Conservation (phyloP, 2,888 invertebrate genomes). For the Tachina fera region DNA sequence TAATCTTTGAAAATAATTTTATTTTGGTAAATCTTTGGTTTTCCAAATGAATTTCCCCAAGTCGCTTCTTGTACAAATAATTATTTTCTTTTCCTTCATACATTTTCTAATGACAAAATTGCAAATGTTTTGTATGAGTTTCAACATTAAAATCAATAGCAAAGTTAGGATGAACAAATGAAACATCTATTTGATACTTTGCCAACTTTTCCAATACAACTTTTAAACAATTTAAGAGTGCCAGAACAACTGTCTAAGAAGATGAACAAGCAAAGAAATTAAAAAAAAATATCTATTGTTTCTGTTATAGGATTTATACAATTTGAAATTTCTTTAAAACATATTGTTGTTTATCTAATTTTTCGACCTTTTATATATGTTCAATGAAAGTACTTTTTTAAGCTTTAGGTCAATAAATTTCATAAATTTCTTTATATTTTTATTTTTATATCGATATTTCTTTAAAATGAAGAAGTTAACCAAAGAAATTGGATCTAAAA, state of each 20-base stretch:
- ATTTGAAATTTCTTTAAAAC: background rate
- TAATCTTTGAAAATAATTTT: background rate
- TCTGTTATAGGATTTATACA: background rate
- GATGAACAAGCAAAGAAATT: background rate
- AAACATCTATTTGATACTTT: slow-evolving; percentile 49
- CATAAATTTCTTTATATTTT: no score
- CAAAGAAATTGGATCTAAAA: no score
- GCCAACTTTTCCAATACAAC: slow-evolving; percentile 27
- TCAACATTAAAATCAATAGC: slow-evolving; percentile 43
- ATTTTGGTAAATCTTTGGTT: slow-evolving; percentile 1
- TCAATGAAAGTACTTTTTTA: no score
- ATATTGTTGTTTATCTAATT: no score
- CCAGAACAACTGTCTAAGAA: background rate
- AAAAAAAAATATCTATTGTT: slow-evolving; percentile 2
- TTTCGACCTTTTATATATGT: no score
- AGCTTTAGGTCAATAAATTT: no score
- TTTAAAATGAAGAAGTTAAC: no score
- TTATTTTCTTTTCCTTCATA: slow-evolving; percentile 1
- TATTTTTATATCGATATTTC: no score
- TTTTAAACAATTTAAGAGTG: background rate
- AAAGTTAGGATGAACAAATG: slow-evolving; percentile 1
- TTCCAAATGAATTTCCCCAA: slow-evolving; percentile 15
- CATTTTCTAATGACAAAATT: slow-evolving; percentile 24
- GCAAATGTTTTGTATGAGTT: slow-evolving; percentile 18
- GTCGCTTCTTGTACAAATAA: slow-evolving; percentile 15